These are phyloP conservation scores for Pseudocheirus occidentalis DNA, from an alignment of 2,797 vertebrate genomes.

Conservation along the genomic window DNA sequence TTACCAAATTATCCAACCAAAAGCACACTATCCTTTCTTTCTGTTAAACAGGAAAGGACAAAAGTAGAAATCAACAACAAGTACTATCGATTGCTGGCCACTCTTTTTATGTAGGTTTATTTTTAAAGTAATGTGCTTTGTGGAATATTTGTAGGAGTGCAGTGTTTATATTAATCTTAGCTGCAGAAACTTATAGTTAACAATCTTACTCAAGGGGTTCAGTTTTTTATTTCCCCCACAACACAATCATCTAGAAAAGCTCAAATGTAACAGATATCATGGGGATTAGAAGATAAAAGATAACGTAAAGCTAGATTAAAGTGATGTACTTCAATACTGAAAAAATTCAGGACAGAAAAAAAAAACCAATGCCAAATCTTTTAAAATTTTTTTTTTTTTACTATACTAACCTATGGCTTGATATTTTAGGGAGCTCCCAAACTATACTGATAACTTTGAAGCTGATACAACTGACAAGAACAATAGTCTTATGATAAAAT, in stretches of 20 bases:
- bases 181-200: no score
- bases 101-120: background rate
- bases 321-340: background rate
- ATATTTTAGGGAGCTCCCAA: background rate
- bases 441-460: background rate
- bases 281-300: constrained; percentile 3
- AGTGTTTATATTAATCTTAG: no score
- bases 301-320: background rate
- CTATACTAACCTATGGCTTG: constrained; percentile 3
- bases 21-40: background rate
- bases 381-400: background rate
- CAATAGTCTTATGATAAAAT: constrained; percentile 18
- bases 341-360: constrained; percentile 21
- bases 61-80: background rate
- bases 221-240: constrained; percentile 12
- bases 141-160: background rate
- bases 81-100: no score
- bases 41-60: background rate
- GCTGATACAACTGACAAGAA: background rate
- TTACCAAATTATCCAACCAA: background rate
- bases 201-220: no score
- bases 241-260: no score
- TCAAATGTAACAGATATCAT: constrained; percentile 3
- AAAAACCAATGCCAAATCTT: background rate
- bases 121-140: background rate